A percentile compares a stretch with the other conserved stretches of the same genome.
Evolutionary conservation across 2,888 invertebrate species (phyloP).

Genomic region (Exephanes ischioxanthus): DNA sequence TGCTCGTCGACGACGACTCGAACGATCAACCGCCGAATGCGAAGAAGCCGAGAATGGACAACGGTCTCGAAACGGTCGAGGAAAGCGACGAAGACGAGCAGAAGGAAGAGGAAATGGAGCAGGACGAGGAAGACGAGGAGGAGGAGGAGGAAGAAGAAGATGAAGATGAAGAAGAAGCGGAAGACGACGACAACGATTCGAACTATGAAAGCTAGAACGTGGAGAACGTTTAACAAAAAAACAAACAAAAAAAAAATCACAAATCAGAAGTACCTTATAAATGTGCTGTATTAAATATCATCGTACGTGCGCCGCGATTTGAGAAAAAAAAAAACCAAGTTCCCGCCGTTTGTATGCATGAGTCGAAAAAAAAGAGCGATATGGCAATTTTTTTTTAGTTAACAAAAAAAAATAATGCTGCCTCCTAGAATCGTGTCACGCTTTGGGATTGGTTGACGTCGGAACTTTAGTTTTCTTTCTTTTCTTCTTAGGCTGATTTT

Average conservation of each 20-base stretch:
- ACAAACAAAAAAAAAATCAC: slow-evolving; percentile 37
- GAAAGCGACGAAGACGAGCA: slow-evolving; percentile 85
- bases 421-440: slow-evolving; percentile 35
- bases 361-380: not conserved
- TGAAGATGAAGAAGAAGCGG: slow-evolving; percentile 50
- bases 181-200: slow-evolving; percentile 60
- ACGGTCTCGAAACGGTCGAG: slow-evolving; percentile 71
- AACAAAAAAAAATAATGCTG: not conserved
- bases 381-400: not conserved
- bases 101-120: slow-evolving; percentile 76
- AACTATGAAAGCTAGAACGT: slow-evolving; percentile 59
- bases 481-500: slow-evolving; percentile 41
- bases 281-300: slow-evolving; percentile 63
- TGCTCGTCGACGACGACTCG: slow-evolving; percentile 85
- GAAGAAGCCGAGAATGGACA: slow-evolving; percentile 76
- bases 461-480: slow-evolving; percentile 5
- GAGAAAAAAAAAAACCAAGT: not conserved
- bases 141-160: slow-evolving; percentile 59
- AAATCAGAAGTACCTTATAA: slow-evolving; percentile 65
- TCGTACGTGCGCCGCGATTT: slow-evolving; percentile 48
- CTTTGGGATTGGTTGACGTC: slow-evolving; percentile 17
- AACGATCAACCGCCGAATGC: slow-evolving; percentile 82
- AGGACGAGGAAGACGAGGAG: slow-evolving; percentile 62
- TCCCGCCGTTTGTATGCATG: not conserved
- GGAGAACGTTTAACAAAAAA: slow-evolving; percentile 46